These are phyloP conservation scores for Typhlomys cinereus DNA, from an alignment of 2,113 vertebrate genomes.

Conservation along the genomic window DNA sequence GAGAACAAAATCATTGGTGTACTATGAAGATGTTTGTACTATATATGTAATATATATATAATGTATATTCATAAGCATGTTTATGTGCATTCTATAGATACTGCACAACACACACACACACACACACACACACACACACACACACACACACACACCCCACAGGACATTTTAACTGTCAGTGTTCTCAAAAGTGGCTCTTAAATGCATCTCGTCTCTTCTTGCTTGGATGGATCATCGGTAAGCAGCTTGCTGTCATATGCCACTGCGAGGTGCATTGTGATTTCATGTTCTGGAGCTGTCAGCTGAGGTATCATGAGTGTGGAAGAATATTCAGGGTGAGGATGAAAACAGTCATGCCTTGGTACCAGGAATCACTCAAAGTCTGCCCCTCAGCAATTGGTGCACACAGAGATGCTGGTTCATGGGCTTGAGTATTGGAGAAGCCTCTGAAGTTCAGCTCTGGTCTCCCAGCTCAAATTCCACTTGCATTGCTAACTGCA, in stretches of 20 bases:
- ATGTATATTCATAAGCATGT: not conserved
- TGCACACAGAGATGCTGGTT: not conserved
- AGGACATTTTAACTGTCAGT: too few species aligned
- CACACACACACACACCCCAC: too few species aligned
- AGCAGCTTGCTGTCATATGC: not conserved
- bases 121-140: not conserved
- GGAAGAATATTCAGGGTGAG: conserved; percentile 26
- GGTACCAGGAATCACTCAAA: conserved; percentile 1
- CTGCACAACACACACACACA: not conserved
- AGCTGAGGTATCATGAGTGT: conserved; percentile 42
- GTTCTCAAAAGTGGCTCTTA: not conserved
- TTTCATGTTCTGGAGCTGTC: conserved; percentile 52
- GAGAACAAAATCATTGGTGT: conserved; percentile 2
- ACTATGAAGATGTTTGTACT: not conserved
- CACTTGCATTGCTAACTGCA: not conserved
- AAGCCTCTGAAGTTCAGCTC: not conserved
- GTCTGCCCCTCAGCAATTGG: not conserved
- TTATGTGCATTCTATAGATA: too few species aligned
- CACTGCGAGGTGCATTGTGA: conserved; percentile 7
- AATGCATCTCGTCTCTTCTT: not conserved
- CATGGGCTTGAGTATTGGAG: not conserved
- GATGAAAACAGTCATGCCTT: conserved; percentile 9
- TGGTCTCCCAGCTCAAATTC: not conserved
- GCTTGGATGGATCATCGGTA: not conserved
- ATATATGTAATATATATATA: not conserved